Evolutionary conservation across 1,140 invertebrate genomes (phyloP), one percentile per base, ranked within the genome.

Genomic region (Daktulosphaira vitifoliae): DNA sequence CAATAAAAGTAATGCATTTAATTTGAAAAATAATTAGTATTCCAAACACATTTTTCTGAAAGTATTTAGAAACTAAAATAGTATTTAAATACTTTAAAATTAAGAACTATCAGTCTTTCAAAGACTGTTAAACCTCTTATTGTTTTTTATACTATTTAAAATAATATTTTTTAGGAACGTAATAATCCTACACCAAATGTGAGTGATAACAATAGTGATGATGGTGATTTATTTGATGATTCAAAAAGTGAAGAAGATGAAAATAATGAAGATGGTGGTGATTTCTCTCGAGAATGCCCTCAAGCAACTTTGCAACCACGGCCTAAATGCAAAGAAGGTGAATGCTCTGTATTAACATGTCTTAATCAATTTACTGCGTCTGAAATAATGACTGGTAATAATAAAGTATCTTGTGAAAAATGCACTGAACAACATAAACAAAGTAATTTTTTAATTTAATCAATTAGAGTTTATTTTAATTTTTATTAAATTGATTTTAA

Each of bases 321-420:
- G 13, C 29, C 25, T 22, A 59, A 50, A 59, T 83, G 82, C 67
- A 81, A 84, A 48, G 84, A 88, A 56, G 83, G 84, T 18, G 90
- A 94, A 71, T 88, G 82, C 73, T 92, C 89, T 2, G 80, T 91
- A 15, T 82, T 88, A 71, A 92, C 89, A 0, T 96, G 91, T 73
- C 80, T 98, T 5, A 88, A 88, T 71, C 89, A 93, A 75, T 97
- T 97, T 74, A 96, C 92, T 0, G 82, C 84, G 1, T 79, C 87
- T 18, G 94, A 98, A 74, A 75, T 93, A 3, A 82, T 98, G 76
- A 88, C 84, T 2, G 92, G 89, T 11, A 87, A 84, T 71, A 97
- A 98, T 75, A 93, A 92, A 77, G 92, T 96, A 68, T 83, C 86
- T 29, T 98, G 95, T 75, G 88, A 93, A 69, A 81, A 82, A 46